Conservation (phyloP, 2,888 invertebrate species). For the Andrena marginata region DNA sequence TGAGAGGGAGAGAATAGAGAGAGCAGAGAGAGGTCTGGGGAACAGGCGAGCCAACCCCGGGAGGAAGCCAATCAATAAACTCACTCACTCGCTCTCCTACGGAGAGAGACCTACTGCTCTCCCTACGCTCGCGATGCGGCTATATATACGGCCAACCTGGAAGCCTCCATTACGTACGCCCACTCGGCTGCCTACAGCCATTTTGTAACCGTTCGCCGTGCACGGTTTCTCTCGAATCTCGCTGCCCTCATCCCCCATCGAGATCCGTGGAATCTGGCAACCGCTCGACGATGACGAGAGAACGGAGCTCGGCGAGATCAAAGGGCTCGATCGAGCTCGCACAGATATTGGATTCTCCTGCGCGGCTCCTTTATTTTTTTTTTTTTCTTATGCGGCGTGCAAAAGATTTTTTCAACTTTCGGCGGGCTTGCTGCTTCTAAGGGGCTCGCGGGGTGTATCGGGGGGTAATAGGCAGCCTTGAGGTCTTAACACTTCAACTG, state of each 20-base stretch:
- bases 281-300: slow-evolving; percentile 24
- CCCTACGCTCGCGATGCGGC: slow-evolving; percentile 72
- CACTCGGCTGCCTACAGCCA: slow-evolving; percentile 84
- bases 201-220: slow-evolving; percentile 82
- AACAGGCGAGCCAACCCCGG: slow-evolving; percentile 77
- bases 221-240: slow-evolving; percentile 68
- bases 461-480: too few species aligned
- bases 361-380: slow-evolving; percentile 13
- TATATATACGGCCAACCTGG: slow-evolving; percentile 76
- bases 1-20: slow-evolving; percentile 54
- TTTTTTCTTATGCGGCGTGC: not conserved
- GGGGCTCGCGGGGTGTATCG: too few species aligned
- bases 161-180: slow-evolving; percentile 85
- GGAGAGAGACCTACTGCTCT: slow-evolving; percentile 76
- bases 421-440: too few species aligned
- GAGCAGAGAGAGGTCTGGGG: slow-evolving; percentile 70
- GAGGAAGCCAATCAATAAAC: slow-evolving; percentile 85
- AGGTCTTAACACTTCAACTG: too few species aligned
- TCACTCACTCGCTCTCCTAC: slow-evolving; percentile 78
- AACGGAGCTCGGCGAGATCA: slow-evolving; percentile 39
- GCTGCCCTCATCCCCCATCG: slow-evolving; percentile 58
- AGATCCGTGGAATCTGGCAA: slow-evolving; percentile 27
- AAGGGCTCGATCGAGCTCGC: slow-evolving; percentile 25
- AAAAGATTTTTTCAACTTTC: not conserved
- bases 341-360: slow-evolving; percentile 41